Conservation (phyloP, 2,113 vertebrate species). For the Tautogolabrus adspersus region DNA sequence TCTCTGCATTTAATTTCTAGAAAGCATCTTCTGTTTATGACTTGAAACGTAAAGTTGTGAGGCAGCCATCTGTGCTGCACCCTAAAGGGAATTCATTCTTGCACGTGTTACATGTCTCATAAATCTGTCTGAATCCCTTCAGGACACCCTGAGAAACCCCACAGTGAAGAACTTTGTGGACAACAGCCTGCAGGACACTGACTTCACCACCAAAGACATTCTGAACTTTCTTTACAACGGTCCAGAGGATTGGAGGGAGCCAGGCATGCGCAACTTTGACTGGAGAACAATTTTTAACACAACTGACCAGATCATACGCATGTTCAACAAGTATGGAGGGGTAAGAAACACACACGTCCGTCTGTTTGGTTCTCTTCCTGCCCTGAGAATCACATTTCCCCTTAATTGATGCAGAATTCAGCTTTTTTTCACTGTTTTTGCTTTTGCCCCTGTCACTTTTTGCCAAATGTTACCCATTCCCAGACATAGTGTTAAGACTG, state of each 20-base stretch:
- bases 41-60: background rate
- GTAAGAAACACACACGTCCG: slow-evolving; percentile 77
- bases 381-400: background rate
- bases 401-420: no score
- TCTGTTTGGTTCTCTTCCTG: background rate
- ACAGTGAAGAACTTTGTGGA: slow-evolving; percentile 90
- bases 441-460: background rate
- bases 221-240: slow-evolving; percentile 91
- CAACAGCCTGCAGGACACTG: slow-evolving; percentile 80
- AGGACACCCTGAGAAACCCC: slow-evolving; percentile 93
- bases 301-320: slow-evolving; percentile 83
- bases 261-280: slow-evolving; percentile 81
- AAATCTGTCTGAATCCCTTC: background rate
- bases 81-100: no score
- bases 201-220: slow-evolving; percentile 85
- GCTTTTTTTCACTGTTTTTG: background rate
- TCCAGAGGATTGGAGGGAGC: slow-evolving; percentile 66
- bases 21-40: background rate
- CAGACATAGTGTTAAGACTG: background rate
- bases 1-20: no score
- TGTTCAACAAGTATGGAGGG: slow-evolving; percentile 89
- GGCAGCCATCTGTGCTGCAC: no score
- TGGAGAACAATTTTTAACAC: slow-evolving; percentile 91
- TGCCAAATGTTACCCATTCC: slow-evolving; percentile 26
- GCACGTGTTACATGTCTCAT: background rate